phyloP scores from a whole-genome alignment of 2,113 vertebrate species.

The Capra hircus region DNA sequence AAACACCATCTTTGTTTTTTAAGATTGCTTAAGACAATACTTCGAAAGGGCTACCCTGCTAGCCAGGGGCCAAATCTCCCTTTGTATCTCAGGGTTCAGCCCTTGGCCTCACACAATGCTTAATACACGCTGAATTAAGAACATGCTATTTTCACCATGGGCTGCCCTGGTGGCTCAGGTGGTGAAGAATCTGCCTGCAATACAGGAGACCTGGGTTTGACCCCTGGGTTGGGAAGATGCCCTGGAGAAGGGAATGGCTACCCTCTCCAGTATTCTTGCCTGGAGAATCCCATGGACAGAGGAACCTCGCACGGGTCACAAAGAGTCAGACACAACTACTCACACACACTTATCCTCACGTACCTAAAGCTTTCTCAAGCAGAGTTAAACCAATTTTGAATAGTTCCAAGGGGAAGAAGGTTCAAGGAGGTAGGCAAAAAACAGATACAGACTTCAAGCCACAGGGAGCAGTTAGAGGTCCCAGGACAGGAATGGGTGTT shows the following conservation, averaged over 20 bases:
- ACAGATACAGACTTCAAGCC: neutral
- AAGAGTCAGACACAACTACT: neutral
- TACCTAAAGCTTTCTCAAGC: neutral
- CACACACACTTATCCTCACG: neutral
- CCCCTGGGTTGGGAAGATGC: neutral
- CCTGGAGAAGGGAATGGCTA: neutral
- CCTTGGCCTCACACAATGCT: neutral
- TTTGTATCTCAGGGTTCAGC: neutral
- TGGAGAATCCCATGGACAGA: neutral
- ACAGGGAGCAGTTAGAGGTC: neutral
- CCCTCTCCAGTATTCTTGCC: neutral
- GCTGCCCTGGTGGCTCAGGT: neutral
- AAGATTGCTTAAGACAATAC: neutral
- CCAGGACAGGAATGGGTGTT: neutral
- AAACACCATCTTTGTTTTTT: neutral
- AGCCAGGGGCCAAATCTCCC: neutral
- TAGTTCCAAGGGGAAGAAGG: neutral
- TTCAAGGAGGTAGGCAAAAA: neutral
- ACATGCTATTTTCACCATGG: neutral
- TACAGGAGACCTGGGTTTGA: neutral
- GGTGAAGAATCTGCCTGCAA: neutral
- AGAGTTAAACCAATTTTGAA: neutral
- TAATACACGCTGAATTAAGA: neutral
- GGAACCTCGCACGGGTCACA: rapidly evolving
- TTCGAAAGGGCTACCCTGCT: neutral